Evolutionary conservation across 2,888 invertebrate genomes (phyloP).

Genomic region (Synergus itoensis): DNA sequence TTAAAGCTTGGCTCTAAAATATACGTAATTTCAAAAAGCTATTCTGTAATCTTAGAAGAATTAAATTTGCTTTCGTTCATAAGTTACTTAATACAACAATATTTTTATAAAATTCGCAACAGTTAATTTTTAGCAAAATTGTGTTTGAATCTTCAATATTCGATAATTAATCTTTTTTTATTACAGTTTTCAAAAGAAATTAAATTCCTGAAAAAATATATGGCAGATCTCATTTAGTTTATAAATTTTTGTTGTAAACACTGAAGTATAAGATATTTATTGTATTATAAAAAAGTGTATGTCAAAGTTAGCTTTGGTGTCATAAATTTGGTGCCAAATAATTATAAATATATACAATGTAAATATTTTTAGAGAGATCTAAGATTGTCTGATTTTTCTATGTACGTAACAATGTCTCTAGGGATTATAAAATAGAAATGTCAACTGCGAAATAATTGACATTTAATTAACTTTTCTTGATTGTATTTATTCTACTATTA

Average conservation of each 20-base stretch:
- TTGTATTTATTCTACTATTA: slow-evolving; percentile 5
- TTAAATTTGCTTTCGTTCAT: not conserved
- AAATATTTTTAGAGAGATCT: slow-evolving; percentile 41
- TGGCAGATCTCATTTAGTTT: not conserved
- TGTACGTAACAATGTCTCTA: slow-evolving; percentile 27
- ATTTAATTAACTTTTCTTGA: slow-evolving; percentile 41
- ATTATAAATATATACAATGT: slow-evolving; percentile 46
- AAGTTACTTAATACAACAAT: not conserved
- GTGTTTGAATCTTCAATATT: not conserved
- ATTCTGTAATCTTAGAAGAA: not conserved
- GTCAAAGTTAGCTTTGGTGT: slow-evolving; percentile 5
- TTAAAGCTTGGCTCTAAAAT: slow-evolving; percentile 2
- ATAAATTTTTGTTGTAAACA: not conserved
- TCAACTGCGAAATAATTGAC: slow-evolving; percentile 44
- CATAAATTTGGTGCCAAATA: slow-evolving; percentile 12
- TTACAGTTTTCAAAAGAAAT: not conserved
- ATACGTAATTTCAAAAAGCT: not conserved
- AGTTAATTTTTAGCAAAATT: not conserved
- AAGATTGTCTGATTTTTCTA: slow-evolving; percentile 34
- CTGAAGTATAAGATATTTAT: not conserved
- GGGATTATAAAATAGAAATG: slow-evolving; percentile 9
- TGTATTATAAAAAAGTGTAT: not conserved
- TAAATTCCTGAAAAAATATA: not conserved
- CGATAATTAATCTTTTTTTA: not conserved
- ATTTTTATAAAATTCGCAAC: not conserved